A percentile compares a stretch with the other conserved stretches of the same genome.
phyloP scores from a whole-genome alignment of 23 tunicate species.

The Aplidium turbinatum region DNA sequence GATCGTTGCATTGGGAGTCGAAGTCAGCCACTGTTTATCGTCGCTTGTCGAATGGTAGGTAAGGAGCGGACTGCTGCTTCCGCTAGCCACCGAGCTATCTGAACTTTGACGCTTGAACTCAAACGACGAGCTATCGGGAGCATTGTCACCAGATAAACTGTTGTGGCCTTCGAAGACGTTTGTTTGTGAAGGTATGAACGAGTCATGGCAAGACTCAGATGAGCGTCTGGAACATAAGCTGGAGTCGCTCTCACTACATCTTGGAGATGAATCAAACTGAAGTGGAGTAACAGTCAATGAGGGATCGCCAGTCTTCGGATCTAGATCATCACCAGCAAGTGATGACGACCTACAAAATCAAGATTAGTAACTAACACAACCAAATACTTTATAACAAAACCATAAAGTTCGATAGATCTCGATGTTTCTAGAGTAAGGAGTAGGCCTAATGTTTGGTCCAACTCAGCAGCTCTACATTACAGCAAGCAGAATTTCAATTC shows the following conservation, averaged over 20 bases:
- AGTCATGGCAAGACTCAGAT: slow-evolving; percentile 28
- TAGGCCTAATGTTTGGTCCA: no score
- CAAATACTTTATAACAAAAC: no score
- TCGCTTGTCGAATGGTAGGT: slow-evolving; percentile 15
- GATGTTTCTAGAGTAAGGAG: no score
- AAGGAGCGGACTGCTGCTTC: slow-evolving; percentile 39
- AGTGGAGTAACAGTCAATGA: no score
- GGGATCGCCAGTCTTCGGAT: no score
- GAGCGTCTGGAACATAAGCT: slow-evolving; percentile 27
- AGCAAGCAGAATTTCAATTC: no score
- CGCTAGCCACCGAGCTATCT: slow-evolving; percentile 60
- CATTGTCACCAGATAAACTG: slow-evolving; percentile 20
- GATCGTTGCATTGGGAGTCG: slow-evolving; percentile 37
- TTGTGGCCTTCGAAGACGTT: slow-evolving; percentile 27
- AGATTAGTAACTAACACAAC: no score
- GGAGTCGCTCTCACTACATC: slow-evolving; percentile 34
- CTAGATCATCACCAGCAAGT: no score
- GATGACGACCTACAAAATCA: no score
- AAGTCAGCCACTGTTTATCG: slow-evolving; percentile 32
- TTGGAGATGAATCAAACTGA: slow-evolving; percentile 21
- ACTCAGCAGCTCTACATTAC: no score
- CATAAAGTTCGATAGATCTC: no score
- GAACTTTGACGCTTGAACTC: slow-evolving; percentile 43
- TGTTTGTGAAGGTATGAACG: slow-evolving; percentile 20
- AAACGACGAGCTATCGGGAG: slow-evolving; percentile 6